Evolutionary conservation across 64 coral and sea anemone species (phyloP), one percentile per base, ranked within the genome.

Genomic region (Pachyseris speciosa): DNA sequence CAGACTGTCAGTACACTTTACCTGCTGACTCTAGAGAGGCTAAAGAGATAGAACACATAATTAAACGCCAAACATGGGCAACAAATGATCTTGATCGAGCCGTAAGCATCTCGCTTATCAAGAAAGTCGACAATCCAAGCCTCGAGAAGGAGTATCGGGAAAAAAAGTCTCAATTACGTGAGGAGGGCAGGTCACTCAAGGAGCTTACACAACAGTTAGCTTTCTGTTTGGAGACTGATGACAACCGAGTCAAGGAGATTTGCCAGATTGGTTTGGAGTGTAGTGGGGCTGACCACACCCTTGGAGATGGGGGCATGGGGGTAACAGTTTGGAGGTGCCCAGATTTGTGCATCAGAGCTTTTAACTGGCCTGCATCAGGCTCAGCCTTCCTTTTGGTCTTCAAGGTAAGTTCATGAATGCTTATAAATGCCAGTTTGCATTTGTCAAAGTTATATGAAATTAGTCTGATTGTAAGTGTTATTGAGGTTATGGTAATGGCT

Each of bases 271-370:
- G 94, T 48, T 67, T 95, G 71, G 68, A 45, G 75, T 95, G 94
- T 31, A 85, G 69, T 60, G 81, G 75, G 7, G 58, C 39, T 22
- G 77, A 66, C 59, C 36, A 75, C 58, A 28, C 57, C 55, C 88
- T 95, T 72, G 94, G 94, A 0, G 88, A 95, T 87, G 88, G 94
- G 20, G 9, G 38, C 0, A 95, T 95, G 94, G 94, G 94, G 19
- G 88, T 95, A 39, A 66, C 74, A 37, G 39, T 95, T 5, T 95
- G 94, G 94, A 86, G 51, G 37, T 91, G 61, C 50, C 94, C 94
- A 2, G 89, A 95, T 57, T 38, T 91, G 49, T 86, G 89, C 66
- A 36, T 95, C 33, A 80, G 71, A 44, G 77, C 43, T 36, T 27
- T 91, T 1, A 52, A 9, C 1, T 87, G 64, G 49, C 64, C 83